Percentiles rank a stretch among this genome's conserved stretches.
Conservation (phyloP, 2,888 invertebrate genomes). For the Bruchidius siliquastri region DNA sequence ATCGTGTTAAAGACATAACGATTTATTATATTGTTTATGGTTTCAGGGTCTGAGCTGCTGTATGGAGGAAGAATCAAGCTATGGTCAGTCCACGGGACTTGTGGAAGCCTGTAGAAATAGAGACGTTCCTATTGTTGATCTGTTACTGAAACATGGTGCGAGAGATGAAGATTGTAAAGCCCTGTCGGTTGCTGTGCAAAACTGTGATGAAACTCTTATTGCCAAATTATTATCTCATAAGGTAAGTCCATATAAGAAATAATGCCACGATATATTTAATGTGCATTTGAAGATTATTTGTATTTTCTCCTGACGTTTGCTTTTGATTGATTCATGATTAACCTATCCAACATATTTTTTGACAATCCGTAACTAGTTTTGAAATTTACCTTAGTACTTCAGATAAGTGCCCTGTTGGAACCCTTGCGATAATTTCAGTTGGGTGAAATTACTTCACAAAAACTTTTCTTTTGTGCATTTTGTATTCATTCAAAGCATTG, state of each 20-base stretch:
- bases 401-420: too few species aligned
- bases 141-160: slow-evolving; percentile 76
- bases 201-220: slow-evolving; percentile 70
- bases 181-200: slow-evolving; percentile 67
- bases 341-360: too few species aligned
- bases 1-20: too few species aligned
- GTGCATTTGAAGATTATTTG: too few species aligned
- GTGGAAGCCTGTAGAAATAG: slow-evolving; percentile 66
- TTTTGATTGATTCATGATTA: too few species aligned
- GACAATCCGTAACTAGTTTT: too few species aligned
- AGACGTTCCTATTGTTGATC: slow-evolving; percentile 68
- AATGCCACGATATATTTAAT: not conserved
- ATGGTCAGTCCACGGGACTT: slow-evolving; percentile 54
- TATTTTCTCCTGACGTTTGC: too few species aligned
- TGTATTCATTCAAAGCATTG: too few species aligned
- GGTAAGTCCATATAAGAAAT: slow-evolving; percentile 46
- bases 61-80: slow-evolving; percentile 48
- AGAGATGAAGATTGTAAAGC: slow-evolving; percentile 83
- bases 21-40: not conserved
- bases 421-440: too few species aligned
- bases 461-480: too few species aligned
- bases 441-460: too few species aligned
- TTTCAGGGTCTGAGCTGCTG: slow-evolving; percentile 38
- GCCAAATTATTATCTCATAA: slow-evolving; percentile 81
- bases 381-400: too few species aligned